Conservation (phyloP, 2,113 vertebrate species). For the Cyphomyrus plagiostoma region DNA sequence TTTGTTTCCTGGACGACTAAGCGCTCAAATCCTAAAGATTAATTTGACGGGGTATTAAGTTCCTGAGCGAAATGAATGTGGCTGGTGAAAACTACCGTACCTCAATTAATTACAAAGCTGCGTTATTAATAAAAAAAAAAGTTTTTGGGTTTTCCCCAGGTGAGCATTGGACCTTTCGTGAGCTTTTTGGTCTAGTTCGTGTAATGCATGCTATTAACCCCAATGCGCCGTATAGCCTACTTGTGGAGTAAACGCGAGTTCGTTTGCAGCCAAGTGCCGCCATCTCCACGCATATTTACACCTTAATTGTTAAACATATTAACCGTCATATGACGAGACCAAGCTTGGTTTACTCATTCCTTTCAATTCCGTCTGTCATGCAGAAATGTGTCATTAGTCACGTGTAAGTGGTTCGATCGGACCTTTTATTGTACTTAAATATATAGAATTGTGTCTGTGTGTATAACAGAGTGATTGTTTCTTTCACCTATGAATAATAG, state of each 20-base stretch:
- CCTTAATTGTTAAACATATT: background rate
- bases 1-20: background rate
- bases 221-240: background rate
- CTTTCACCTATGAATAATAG: background rate
- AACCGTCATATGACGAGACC: background rate
- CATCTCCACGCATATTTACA: background rate
- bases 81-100: background rate
- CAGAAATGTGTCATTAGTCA: background rate
- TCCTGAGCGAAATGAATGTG: background rate
- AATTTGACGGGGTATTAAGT: background rate
- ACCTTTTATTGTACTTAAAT: background rate
- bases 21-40: background rate
- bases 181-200: background rate
- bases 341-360: background rate
- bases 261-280: background rate
- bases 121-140: background rate
- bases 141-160: background rate
- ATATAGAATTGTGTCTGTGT: background rate
- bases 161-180: background rate
- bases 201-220: background rate
- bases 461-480: background rate
- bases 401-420: background rate
- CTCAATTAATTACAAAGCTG: background rate
- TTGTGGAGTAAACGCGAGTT: background rate
- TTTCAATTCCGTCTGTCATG: background rate